Evolutionary conservation across 2,113 vertebrate species (phyloP), one percentile per base, ranked within the genome.

Genomic region (Siniperca knerii): DNA sequence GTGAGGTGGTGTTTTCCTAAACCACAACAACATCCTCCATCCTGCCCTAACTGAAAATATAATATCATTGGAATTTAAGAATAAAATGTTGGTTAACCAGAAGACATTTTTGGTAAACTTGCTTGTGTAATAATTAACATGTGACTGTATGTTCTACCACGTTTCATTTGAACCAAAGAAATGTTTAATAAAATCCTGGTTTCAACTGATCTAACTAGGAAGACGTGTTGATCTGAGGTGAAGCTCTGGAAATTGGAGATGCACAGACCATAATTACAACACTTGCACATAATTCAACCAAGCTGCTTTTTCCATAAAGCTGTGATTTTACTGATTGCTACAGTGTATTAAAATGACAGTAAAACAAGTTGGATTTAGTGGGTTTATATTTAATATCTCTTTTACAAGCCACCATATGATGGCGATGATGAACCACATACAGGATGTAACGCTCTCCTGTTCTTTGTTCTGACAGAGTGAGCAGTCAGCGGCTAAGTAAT

Each of bases 401-500:
- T 71, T 33, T 20, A 48, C 16, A 21, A 4, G 1, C 35, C 23
- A 42, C 72, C 84, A 77, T 60, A 77, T 10, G 78, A 42, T 78
- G 79, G 84, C 69, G 8, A 23, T 16, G 2, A 4, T 68, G 68
- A 74, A 21, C 42, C 66, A 76, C 35, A 20, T 50, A 29, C 29
- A 29, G 29, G 29, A 54, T 18, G 0, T 25, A 13, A 16, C 4
- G 33, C 33, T 25, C 1, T n/a, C 18, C 12, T 29, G 29, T 29
- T 29, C 29, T 75, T 20, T n/a, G 20, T 71, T 67, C 15, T 37
- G n/a, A 69, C 11, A 0, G 16, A 71, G 3, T 52, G 5, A 44
- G 44, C 20, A 61, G 15, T 50, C 12, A 21, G 16, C 1, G 37
- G 54, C 55, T 58, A 57, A 57, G 62, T 48, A 16, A 29, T n/a